Base-by-base conservation (phyloP, 2,113 vertebrate genomes). In the Eidolon helvum region DNA sequence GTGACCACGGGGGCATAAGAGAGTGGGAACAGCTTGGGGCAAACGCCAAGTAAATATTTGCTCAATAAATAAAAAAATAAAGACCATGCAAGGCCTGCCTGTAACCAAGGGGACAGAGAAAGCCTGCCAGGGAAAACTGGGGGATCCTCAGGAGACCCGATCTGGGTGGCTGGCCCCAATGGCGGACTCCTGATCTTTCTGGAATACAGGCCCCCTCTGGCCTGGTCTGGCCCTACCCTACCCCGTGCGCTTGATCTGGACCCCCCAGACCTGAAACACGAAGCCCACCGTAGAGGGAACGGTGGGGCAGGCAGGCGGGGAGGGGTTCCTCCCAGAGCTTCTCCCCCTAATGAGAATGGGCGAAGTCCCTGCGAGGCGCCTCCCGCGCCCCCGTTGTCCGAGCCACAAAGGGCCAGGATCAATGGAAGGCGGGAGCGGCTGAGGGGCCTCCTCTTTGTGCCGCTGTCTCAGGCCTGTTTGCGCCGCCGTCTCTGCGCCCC, bases 391-490 rank as follows among this genome's bases (percentile, higher is more conserved):
- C 97, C 93, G 98, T 97, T 98, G 98, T 98, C 98, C 97, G 74
- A 97, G 98, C 98, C 97, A 97, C 98, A 99, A 98, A 99, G 98
- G 98, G 88, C 98, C 80, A 79, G 98, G 98, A 99, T 99, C 98
- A 98, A 99, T 99, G 99, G 98, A 97, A 98, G 99, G 98, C 98
- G 97, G 98, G 98, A 98, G 98, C 97, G 97, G 98, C 98, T 94
- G 90, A 98, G 98, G 98, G 98, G 97, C 98, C 98, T 98, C 98
- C 98, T 98, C 98, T 98, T 98, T 98, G 99, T 98, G 98, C 98
- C 98, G 98, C 98, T 99, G 99, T 99, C 99, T 98, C 98, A 97
- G 98, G 98, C 98, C 98, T 99, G 99, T 99, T 99, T 99, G 99
- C 98, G 98, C 98, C 98, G 98, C 98, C 98, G 99, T 98, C 99